Conservation (phyloP, 1,140 invertebrate species). For the Lucilia cuprina region DNA sequence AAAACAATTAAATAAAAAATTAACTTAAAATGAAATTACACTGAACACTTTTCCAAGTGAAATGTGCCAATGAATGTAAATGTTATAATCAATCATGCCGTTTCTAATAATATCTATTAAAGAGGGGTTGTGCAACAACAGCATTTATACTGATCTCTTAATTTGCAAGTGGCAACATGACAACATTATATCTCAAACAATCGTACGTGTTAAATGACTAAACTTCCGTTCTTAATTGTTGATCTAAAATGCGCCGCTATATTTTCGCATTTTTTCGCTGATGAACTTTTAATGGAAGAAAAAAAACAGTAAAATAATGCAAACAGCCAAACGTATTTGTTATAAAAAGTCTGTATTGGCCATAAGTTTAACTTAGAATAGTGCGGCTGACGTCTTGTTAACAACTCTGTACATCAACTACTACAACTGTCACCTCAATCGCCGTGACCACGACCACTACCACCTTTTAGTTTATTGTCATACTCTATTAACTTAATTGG, state of each 20-base stretch:
- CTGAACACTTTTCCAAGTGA: not conserved
- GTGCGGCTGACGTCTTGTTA: not conserved
- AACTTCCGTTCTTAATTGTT: not conserved
- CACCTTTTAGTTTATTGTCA: not conserved
- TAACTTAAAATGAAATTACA: not conserved
- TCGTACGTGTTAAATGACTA: not conserved
- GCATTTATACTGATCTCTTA: not conserved
- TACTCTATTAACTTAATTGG: not conserved
- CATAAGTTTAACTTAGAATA: constrained; percentile 16
- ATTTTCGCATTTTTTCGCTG: not conserved
- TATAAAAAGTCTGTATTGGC: constrained; percentile 12
- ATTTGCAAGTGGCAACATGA: not conserved
- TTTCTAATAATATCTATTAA: not conserved
- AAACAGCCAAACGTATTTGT: not conserved
- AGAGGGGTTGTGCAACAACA: not conserved
- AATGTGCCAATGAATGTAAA: not conserved
- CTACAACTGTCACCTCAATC: not conserved
- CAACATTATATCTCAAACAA: not conserved
- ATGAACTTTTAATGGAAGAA: not conserved
- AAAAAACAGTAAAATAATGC: not conserved
- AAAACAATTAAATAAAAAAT: not conserved
- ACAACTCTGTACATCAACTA: not conserved
- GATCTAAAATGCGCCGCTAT: not conserved
- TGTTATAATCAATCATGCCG: not conserved
- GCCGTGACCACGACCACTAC: too few species aligned